Percentiles rank a stretch among this genome's conserved stretches.
Evolutionary conservation across 1,140 invertebrate species (phyloP).

Genomic region (Elymnias hypermnestra): DNA sequence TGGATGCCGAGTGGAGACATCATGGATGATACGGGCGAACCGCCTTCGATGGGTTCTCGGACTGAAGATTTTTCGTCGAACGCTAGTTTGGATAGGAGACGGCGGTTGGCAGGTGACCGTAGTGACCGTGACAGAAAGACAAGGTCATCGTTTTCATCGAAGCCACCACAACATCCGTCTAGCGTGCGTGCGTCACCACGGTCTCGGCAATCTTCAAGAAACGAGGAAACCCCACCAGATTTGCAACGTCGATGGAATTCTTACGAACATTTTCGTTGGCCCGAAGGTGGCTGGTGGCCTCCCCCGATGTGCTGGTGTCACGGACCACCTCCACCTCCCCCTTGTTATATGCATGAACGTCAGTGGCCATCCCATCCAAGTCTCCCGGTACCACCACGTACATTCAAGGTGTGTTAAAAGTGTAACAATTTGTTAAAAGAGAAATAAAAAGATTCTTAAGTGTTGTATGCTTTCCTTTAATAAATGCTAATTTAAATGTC

Average conservation of each 20-base stretch:
- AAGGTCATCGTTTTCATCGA: slow-evolving; percentile 73
- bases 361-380: slow-evolving; percentile 63
- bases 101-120: slow-evolving; percentile 46
- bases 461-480: background rate
- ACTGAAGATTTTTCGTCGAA: slow-evolving; percentile 43
- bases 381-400: slow-evolving; percentile 39
- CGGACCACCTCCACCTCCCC: slow-evolving; percentile 53
- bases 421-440: too few relatives aligned
- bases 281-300: slow-evolving; percentile 80
- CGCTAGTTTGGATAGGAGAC: slow-evolving; percentile 74
- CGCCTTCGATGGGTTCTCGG: slow-evolving; percentile 36
- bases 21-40: slow-evolving; percentile 52
- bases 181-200: slow-evolving; percentile 65
- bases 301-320: slow-evolving; percentile 76
- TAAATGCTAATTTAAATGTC: background rate
- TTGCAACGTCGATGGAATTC: slow-evolving; percentile 69
- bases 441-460: too few relatives aligned
- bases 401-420: slow-evolving; percentile 51
- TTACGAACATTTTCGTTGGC: slow-evolving; percentile 71
- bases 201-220: slow-evolving; percentile 41
- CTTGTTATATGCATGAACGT: slow-evolving; percentile 62
- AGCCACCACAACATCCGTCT: slow-evolving; percentile 60
- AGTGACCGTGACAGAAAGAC: slow-evolving; percentile 76
- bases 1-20: slow-evolving; percentile 73
- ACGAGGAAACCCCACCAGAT: slow-evolving; percentile 54